Percentiles rank a stretch among this genome's conserved stretches.
phyloP scores from a whole-genome alignment of 2,888 invertebrate genomes.

The Hypselothyrea guttata region DNA sequence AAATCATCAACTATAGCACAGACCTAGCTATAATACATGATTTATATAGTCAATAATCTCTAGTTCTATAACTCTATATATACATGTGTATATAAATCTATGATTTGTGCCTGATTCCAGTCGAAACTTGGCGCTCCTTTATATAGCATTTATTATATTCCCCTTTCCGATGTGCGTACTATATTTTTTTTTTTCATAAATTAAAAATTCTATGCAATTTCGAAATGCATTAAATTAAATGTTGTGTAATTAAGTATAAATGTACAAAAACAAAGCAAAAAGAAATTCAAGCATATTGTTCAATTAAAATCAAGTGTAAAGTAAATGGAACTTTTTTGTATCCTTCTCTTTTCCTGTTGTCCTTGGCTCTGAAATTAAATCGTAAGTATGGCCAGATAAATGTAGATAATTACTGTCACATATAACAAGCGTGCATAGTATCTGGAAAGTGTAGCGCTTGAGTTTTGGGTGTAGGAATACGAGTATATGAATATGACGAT shows the following conservation, averaged over 20 bases:
- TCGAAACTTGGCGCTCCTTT: slow-evolving; percentile 9
- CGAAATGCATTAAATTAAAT: slow-evolving; percentile 57
- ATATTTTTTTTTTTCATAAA: slow-evolving; percentile 24
- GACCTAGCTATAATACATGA: slow-evolving; percentile 2
- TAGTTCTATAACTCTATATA: slow-evolving; percentile 2
- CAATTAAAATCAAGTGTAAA: slow-evolving; percentile 46
- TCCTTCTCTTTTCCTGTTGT: no score
- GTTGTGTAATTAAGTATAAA: slow-evolving; percentile 69
- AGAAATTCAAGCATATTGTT: slow-evolving; percentile 49
- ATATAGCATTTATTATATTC: slow-evolving; percentile 40
- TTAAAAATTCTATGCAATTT: slow-evolving; percentile 29
- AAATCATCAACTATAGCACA: no score
- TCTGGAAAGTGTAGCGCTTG: no score
- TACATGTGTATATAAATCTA: slow-evolving; percentile 10
- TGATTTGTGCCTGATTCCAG: slow-evolving; percentile 26
- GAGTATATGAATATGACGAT: not conserved
- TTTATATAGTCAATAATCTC: not conserved
- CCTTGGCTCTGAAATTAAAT: no score
- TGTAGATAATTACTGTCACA: no score
- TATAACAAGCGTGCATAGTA: no score
- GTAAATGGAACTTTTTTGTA: slow-evolving; percentile 10
- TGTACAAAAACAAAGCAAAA: slow-evolving; percentile 44
- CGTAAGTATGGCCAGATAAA: no score
- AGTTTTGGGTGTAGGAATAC: no score
- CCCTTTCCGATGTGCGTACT: not conserved